Percentiles rank a stretch among this genome's conserved stretches.
Evolutionary conservation across 1,140 invertebrate species (phyloP).

Genomic region (Papilio glaucus): DNA sequence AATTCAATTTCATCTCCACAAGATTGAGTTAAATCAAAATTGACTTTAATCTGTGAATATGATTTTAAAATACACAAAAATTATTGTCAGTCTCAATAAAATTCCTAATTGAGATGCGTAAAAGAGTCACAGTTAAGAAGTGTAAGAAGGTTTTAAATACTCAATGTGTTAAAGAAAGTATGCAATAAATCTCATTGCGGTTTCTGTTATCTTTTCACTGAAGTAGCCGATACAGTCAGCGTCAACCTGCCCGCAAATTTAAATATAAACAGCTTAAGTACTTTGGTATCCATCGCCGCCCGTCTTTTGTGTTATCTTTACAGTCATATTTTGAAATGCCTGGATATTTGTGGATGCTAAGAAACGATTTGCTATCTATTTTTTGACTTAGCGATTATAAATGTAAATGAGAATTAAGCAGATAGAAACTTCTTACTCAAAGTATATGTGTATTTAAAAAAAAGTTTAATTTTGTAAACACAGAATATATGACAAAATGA

Average conservation of each 20-base stretch:
- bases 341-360: constrained; percentile 13
- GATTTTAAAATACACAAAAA: constrained; percentile 53
- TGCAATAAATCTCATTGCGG: constrained; percentile 78
- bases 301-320: constrained; percentile 51
- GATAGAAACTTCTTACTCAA: no score
- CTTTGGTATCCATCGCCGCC: constrained; percentile 52
- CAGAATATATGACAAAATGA: no score
- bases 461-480: no score
- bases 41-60: constrained; percentile 44
- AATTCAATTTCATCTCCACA: neutral
- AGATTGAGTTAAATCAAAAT: neutral
- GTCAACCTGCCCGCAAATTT: constrained; percentile 69
- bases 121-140: constrained; percentile 59
- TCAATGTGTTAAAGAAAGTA: constrained; percentile 60
- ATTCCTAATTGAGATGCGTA: constrained; percentile 72
- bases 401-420: constrained; percentile 11
- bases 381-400: constrained; percentile 31
- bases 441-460: no score
- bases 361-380: constrained; percentile 37
- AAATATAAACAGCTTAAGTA: constrained; percentile 79
- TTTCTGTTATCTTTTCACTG: constrained; percentile 67
- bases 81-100: constrained; percentile 59
- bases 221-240: constrained; percentile 72
- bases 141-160: constrained; percentile 64
- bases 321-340: constrained; percentile 56